Evolutionary conservation across 2,113 vertebrate genomes (phyloP).

Genomic region (Platichthys stellatus): DNA sequence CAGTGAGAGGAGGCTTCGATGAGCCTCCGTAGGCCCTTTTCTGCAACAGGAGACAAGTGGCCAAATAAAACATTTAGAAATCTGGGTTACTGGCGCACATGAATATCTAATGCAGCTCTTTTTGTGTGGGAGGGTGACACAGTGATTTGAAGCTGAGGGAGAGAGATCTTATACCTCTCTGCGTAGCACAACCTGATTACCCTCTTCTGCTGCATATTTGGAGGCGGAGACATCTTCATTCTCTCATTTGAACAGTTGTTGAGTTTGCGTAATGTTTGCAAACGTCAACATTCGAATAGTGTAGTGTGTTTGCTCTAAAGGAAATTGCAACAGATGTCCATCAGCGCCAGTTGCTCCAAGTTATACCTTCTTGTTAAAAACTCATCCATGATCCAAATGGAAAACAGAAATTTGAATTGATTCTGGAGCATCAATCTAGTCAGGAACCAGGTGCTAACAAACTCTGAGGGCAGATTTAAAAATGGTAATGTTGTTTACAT

Average conservation of each 20-base stretch:
- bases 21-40: slow-evolving; percentile 30
- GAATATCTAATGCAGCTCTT: slow-evolving; percentile 71
- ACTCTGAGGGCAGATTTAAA: slow-evolving; percentile 53
- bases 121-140: slow-evolving; percentile 67
- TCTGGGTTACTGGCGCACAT: slow-evolving; percentile 75
- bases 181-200: slow-evolving; percentile 56
- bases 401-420: slow-evolving; percentile 24
- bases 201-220: slow-evolving; percentile 17
- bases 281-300: slow-evolving; percentile 1
- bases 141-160: slow-evolving; percentile 66
- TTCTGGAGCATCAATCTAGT: slow-evolving; percentile 34
- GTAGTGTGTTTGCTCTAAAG: background rate
- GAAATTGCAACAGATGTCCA: slow-evolving; percentile 11
- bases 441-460: slow-evolving; percentile 50
- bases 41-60: slow-evolving; percentile 56
- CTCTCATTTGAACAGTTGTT: background rate
- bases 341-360: slow-evolving; percentile 10
- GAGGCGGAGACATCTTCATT: background rate
- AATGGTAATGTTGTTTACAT: slow-evolving; percentile 69
- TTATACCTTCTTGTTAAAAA: slow-evolving; percentile 25
- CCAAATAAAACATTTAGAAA: slow-evolving; percentile 73
- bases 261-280: background rate
- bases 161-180: slow-evolving; percentile 49
- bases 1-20: slow-evolving; percentile 35
- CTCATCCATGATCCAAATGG: slow-evolving; percentile 22